Evolutionary conservation across 2,888 invertebrate genomes (phyloP), one percentile per base, ranked within the genome.

Genomic region (Beris morrisii): DNA sequence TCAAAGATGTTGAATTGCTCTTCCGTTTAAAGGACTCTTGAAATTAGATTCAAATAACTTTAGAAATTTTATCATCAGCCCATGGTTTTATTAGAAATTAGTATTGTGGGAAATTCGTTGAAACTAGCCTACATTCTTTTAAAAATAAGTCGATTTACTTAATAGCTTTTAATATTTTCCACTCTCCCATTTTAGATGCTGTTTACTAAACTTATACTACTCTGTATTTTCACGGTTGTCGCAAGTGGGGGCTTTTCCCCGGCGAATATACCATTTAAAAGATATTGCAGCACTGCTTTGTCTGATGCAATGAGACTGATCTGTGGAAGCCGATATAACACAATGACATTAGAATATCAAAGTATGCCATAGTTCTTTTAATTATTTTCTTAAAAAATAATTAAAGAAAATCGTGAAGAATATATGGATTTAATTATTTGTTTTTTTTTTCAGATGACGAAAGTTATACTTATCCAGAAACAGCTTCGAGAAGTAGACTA

Each of bases 231-330:
- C 28, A 50, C 45, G 53, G 58, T 64, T 54, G 48, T 56, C 13
- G 45, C 53, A 11, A 64, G 46, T 43, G 64, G 64, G 44, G 64
- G 53, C n/a, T 64, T 58, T 22, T 52, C 64, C 9, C 67, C 64
- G 7, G 54, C 58, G 12, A 58, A 67, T 48, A 32, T 56, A 5
- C 64, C 67, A 5, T 71, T 71, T 12, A 75, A 71, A 64, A 74
- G 73, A 15, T 77, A 75, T 67, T 79, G 79, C 70, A 77, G 77
- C 68, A 72, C 69, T 44, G 69, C 73, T 6, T 72, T 79, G 28
- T 73, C 73, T 59, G 76, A 78, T 22, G 70, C 75, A 64, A 76
- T 79, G 13, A 72, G 74, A 32, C 28, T 71, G 3, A 72, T 76
- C 59, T 79, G 79, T 53, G 71, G 74, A 12, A 77, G 77, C 11